Base-by-base conservation (phyloP, 2,113 vertebrate species). In the Channa argus region DNA sequence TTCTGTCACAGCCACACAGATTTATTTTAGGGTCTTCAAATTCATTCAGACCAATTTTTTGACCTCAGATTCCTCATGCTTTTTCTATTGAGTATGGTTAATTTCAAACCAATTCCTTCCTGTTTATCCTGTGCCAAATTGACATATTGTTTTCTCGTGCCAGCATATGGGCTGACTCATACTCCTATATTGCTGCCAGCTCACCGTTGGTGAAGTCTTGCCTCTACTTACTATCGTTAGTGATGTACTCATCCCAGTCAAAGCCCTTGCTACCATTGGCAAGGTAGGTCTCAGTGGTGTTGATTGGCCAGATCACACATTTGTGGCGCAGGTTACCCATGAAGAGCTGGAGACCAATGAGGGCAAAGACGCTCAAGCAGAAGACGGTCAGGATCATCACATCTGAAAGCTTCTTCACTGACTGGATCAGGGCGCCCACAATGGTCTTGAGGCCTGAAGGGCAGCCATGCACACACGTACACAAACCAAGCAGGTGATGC, bases 301-400 rank as follows among this genome's bases (percentile, higher is more conserved):
- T 96, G 68, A 98, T 93, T 41, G 98, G 98, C 98, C 98, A 99
- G 67, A 97, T 81, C 14, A 99, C 98, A 87, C 98, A 99, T 49
- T 99, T 99, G 84, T 99, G 97, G 60, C 98, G 95, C 38, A 99
- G 90, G 86, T 99, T 99, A 34, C 98, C 98, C 98, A 99, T 99
- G 80, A 99, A 99, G 45, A 99, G 96, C 94, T 99, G 98, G 63
- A 99, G 94, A 60, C 97, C 98, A 0, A 99, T 99, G 79, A 99
- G 95, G 85, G 98, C 98, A 63, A 99, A 99, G 64, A 99, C 98
- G 58, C 98, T 99, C 92, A 99, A 94, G 76, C 98, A 99, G 92
- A 99, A 99, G 62, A 99, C 98, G 0, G 98, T 99, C 89, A 99
- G 90, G 93, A 99, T 99, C 98, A 99, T 98, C 90, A 99, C 98